phyloP scores from a whole-genome alignment of 2,113 vertebrate genomes.

The Psephotus haematonotus region DNA sequence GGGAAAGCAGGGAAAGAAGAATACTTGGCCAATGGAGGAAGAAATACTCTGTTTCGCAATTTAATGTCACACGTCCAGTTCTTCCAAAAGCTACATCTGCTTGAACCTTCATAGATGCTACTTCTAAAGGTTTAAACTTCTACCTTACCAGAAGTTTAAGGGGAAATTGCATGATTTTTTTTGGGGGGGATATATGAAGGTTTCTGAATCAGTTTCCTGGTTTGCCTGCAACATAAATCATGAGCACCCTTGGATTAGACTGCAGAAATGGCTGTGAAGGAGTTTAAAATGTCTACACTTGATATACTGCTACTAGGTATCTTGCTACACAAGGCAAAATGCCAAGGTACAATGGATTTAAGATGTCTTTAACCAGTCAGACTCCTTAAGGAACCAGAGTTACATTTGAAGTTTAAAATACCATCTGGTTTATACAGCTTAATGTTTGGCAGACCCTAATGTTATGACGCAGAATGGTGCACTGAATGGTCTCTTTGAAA shows the following conservation, averaged over 20 bases:
- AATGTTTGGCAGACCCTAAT: background rate
- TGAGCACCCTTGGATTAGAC: background rate
- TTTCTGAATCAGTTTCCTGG: background rate
- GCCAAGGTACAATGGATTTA: background rate
- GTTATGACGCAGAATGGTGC: background rate
- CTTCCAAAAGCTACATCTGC: background rate
- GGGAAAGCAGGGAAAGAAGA: background rate
- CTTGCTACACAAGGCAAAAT: background rate
- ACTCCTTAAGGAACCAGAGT: background rate
- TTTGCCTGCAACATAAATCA: background rate
- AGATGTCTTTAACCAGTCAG: background rate
- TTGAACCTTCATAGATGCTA: background rate
- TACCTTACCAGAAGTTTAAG: background rate
- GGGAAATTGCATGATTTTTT: background rate
- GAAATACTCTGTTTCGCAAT: background rate
- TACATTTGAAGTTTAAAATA: background rate
- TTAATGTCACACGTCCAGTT: background rate
- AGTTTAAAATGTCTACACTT: background rate
- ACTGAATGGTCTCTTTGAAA: background rate
- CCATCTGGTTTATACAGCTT: background rate
- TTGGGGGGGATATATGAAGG: background rate
- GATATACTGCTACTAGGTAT: background rate
- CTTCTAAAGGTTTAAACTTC: background rate
- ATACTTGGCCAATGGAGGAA: background rate
- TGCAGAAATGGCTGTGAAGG: background rate